Evolutionary conservation across 2,113 vertebrate species (phyloP).

Genomic region (Corapipo altera): DNA sequence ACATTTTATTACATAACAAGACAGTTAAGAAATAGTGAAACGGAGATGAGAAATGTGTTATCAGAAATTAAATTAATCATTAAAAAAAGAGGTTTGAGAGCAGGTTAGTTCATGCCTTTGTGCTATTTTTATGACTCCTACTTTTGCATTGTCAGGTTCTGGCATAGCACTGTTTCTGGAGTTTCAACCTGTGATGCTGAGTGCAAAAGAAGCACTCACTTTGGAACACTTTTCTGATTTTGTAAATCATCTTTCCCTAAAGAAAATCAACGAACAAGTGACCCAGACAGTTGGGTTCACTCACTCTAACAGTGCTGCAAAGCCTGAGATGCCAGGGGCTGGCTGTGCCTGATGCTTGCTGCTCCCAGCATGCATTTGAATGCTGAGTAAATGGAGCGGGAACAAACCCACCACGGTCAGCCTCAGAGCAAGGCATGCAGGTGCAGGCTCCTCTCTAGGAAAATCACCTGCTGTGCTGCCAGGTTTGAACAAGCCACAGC

Average conservation of each 20-base stretch:
- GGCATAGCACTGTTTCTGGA: not conserved
- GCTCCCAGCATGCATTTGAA: not conserved
- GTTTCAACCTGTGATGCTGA: not conserved
- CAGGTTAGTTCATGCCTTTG: not conserved
- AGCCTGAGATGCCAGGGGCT: not conserved
- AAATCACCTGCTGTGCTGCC: rapidly evolving
- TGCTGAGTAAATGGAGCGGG: not conserved
- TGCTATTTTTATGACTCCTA: constrained; percentile 30
- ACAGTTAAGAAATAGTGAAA: not conserved
- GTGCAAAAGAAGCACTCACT: not conserved
- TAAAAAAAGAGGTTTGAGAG: not conserved
- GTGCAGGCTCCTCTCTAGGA: not conserved
- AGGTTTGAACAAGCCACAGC: not conserved
- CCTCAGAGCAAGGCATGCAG: not conserved
- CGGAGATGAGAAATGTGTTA: not conserved
- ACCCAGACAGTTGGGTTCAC: not conserved
- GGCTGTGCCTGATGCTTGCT: not conserved
- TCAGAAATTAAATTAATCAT: not conserved
- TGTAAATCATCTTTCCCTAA: not conserved
- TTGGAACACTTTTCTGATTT: constrained; percentile 8
- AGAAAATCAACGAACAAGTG: not conserved
- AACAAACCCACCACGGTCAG: not conserved
- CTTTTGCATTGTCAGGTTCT: constrained; percentile 23
- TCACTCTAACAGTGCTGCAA: not conserved
- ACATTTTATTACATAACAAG: not conserved